phyloP scores from a whole-genome alignment of 30 jellyfish, hydroid and myxozoan species.

The Phacellophora camtschatica region DNA sequence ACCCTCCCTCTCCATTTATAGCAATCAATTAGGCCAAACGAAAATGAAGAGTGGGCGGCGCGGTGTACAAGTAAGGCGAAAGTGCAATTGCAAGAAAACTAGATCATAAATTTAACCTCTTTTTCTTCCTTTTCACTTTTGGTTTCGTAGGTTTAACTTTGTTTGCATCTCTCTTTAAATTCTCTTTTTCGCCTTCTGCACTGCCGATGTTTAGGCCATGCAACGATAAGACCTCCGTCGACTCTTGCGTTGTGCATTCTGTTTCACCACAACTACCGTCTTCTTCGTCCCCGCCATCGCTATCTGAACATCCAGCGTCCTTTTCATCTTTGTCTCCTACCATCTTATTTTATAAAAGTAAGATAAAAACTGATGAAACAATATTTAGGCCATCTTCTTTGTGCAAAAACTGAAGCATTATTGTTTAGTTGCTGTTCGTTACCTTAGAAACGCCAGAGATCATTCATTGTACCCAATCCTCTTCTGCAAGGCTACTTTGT shows the following conservation, averaged over 20 bases:
- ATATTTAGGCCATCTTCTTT: not conserved
- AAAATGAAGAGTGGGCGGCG: no score
- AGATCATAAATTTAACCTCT: not conserved
- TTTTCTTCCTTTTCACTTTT: conserved; percentile 34
- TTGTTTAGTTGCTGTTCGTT: conserved; percentile 4
- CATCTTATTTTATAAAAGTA: not conserved
- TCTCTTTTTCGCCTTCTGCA: not conserved
- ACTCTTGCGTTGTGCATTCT: conserved; percentile 31
- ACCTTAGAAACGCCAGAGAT: conserved; percentile 20
- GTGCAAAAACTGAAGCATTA: not conserved
- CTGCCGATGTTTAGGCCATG: no score
- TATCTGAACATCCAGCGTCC: conserved; percentile 43
- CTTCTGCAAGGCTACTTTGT: no score
- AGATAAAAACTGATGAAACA: not conserved
- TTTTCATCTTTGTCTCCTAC: conserved; percentile 42
- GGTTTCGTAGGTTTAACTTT: conserved; percentile 37
- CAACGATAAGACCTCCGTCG: conserved; percentile 4
- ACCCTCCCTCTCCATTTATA: no score
- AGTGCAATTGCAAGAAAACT: not conserved
- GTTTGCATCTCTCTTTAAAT: not conserved
- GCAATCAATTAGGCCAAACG: no score
- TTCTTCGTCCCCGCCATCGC: conserved; percentile 51
- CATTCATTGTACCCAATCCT: no score
- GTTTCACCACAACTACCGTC: conserved; percentile 47
- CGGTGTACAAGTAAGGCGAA: not conserved